Percentiles rank a stretch among this genome's conserved stretches.
phyloP scores from a whole-genome alignment of 2,113 vertebrate genomes.

The Nesospiza acunhae region DNA sequence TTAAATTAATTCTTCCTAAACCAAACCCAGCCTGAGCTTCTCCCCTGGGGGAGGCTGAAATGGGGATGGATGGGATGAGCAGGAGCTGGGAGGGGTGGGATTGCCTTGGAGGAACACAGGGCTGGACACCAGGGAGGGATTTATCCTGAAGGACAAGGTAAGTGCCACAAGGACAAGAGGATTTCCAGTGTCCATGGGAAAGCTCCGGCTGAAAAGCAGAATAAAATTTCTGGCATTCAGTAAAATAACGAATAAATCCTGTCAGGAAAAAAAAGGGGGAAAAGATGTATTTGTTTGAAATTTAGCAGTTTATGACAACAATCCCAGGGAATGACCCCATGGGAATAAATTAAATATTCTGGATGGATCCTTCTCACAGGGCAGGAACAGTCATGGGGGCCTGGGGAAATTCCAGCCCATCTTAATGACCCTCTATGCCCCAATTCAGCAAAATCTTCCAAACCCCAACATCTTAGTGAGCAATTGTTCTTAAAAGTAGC shows the following conservation, averaged over 20 bases:
- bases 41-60: too few relatives aligned
- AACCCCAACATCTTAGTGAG: neutral
- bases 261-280: neutral
- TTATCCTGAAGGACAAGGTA: neutral
- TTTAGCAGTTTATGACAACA: neutral
- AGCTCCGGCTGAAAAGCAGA: neutral
- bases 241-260: neutral
- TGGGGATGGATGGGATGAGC: too few relatives aligned
- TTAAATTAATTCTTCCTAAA: neutral
- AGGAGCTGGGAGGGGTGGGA: too few relatives aligned
- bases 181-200: fast-evolving
- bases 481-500: neutral
- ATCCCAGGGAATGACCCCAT: fast-evolving
- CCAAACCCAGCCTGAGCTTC: neutral
- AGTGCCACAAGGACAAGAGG: neutral
- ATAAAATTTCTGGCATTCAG: neutral
- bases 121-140: neutral
- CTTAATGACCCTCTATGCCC: neutral
- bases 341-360: neutral
- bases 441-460: neutral
- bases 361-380: neutral
- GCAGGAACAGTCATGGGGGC: neutral
- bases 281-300: neutral
- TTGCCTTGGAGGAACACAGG: too few relatives aligned
- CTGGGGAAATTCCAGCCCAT: neutral